Evolutionary conservation across 2,888 invertebrate genomes (phyloP).

Genomic region (Drosophila meridiana): DNA sequence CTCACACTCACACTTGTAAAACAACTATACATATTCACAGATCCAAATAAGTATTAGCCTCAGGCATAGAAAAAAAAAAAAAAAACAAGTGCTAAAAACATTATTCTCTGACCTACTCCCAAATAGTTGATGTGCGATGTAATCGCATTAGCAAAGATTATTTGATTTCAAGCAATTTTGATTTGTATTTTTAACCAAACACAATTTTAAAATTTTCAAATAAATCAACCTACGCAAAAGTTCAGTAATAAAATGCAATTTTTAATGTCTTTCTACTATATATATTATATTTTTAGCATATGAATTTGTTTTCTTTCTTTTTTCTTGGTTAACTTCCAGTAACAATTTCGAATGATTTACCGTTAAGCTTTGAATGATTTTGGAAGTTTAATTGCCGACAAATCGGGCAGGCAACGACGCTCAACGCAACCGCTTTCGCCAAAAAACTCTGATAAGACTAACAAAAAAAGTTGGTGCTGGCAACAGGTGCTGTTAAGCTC

Average conservation of each 20-base stretch:
- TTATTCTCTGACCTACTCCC: neutral
- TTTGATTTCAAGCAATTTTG: neutral
- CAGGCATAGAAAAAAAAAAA: slow-evolving; percentile 17
- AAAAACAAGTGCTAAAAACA: slow-evolving; percentile 40
- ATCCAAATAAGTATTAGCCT: neutral
- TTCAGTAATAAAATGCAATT: slow-evolving; percentile 17
- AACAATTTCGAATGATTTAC: slow-evolving; percentile 9
- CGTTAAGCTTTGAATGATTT: slow-evolving; percentile 30
- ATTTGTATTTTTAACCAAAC: neutral
- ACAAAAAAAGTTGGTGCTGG: slow-evolving; percentile 6
- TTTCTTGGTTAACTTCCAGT: neutral
- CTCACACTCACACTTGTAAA: neutral
- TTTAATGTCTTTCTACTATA: slow-evolving; percentile 19
- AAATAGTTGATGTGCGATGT: slow-evolving; percentile 4
- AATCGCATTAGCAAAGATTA: neutral
- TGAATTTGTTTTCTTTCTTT: neutral
- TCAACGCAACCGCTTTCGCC: slow-evolving; percentile 12
- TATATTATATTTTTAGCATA: slow-evolving; percentile 14
- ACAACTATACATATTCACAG: slow-evolving; percentile 9
- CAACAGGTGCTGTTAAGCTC: slow-evolving; percentile 4
- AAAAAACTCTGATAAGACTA: slow-evolving; percentile 33
- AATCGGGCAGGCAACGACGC: neutral
- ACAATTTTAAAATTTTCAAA: neutral
- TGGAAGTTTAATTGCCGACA: slow-evolving; percentile 4
- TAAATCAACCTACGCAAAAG: too few species aligned